phyloP scores from a whole-genome alignment of 1,140 invertebrate genomes.

The Tachypleus tridentatus region DNA sequence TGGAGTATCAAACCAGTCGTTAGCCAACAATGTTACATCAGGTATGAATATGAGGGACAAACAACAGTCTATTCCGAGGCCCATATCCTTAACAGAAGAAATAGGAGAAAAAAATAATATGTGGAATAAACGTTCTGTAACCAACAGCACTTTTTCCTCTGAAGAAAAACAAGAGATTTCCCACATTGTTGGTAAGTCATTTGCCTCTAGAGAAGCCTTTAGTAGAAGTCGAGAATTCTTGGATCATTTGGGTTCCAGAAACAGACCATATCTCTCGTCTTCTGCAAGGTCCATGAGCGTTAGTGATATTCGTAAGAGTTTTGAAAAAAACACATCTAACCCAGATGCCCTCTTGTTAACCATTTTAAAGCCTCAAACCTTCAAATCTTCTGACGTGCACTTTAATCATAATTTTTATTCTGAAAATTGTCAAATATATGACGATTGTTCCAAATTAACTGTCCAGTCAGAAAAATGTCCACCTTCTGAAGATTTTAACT shows the following conservation, averaged over 20 bases:
- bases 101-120: neutral
- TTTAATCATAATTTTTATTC: too few relatives aligned
- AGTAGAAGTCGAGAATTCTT: neutral
- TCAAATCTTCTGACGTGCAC: neutral
- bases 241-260: neutral
- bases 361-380: neutral
- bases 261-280: neutral
- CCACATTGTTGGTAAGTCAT: too few relatives aligned
- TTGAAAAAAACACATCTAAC: constrained; percentile 14
- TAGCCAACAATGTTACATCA: neutral
- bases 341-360: neutral
- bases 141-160: too few relatives aligned
- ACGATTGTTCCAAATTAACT: too few relatives aligned
- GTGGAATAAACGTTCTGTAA: neutral
- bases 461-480: too few relatives aligned
- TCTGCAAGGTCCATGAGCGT: constrained; percentile 16
- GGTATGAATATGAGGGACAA: constrained; percentile 14
- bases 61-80: constrained; percentile 1
- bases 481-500: too few relatives aligned
- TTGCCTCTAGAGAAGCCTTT: too few relatives aligned
- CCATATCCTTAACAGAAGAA: neutral
- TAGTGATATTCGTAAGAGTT: constrained; percentile 21
- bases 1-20: neutral
- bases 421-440: too few relatives aligned
- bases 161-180: too few relatives aligned